Conservation (phyloP, 2,888 invertebrate genomes). For the Adelognathus sp. region DNA sequence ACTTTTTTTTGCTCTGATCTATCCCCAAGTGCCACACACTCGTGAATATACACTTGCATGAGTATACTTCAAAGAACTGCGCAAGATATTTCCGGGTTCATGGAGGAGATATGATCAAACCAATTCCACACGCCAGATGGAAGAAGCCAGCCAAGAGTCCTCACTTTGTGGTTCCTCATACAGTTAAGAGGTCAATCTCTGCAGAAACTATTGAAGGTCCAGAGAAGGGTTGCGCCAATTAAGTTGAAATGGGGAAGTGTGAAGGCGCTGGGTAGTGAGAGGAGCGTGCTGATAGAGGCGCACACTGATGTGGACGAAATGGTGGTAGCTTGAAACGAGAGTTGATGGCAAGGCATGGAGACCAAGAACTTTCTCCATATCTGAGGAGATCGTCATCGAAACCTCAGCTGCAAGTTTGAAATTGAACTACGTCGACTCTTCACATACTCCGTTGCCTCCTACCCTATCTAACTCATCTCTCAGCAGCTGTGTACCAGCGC, state of each 20-base stretch:
- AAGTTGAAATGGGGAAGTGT: constrained; percentile 30
- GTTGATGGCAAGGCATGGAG: neutral
- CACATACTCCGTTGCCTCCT: neutral
- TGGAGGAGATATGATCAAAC: neutral
- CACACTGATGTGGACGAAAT: neutral
- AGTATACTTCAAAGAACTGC: no score
- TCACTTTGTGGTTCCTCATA: constrained; percentile 12
- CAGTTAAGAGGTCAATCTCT: constrained; percentile 18
- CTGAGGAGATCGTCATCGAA: constrained; percentile 32
- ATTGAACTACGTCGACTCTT: constrained; percentile 38
- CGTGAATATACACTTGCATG: no score
- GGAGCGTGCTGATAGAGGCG: constrained; percentile 6
- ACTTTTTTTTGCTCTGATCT: no score
- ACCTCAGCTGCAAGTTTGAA: constrained; percentile 35
- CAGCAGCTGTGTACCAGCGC: neutral
- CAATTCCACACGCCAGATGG: neutral
- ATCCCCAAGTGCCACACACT: no score
- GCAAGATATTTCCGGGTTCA: neutral
- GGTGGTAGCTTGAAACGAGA: neutral
- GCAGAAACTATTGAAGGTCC: constrained; percentile 32
- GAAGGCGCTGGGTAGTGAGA: neutral
- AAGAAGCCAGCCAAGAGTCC: neutral
- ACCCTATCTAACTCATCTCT: neutral
- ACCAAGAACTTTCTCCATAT: constrained; percentile 29
- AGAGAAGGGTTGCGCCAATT: constrained; percentile 26